A percentile compares a stretch with the other conserved stretches of the same genome.
phyloP scores from a whole-genome alignment of 2,888 invertebrate genomes.

The Archips xylosteana region DNA sequence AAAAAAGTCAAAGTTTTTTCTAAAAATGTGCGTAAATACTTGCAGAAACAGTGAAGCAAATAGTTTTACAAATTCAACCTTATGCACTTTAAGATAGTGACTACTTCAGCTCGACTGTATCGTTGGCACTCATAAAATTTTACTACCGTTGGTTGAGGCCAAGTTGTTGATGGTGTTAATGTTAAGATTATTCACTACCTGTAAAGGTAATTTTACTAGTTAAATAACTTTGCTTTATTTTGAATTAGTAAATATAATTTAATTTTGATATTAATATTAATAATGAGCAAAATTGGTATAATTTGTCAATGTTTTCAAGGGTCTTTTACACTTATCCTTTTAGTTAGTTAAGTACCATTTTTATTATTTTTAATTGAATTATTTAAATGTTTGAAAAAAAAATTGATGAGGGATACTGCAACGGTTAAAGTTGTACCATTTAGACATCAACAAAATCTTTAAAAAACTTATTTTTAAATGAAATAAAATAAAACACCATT shows the following conservation, averaged over 20 bases:
- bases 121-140: conserved; percentile 38
- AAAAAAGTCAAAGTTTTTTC: neutral
- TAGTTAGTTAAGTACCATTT: too few species aligned
- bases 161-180: conserved; percentile 29
- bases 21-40: conserved; percentile 11
- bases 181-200: conserved; percentile 22
- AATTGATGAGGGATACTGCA: too few species aligned
- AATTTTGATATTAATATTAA: neutral
- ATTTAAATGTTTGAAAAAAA: too few species aligned
- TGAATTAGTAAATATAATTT: neutral
- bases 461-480: too few species aligned
- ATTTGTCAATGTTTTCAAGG: too few species aligned
- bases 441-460: too few species aligned
- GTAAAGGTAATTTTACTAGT: conserved; percentile 15
- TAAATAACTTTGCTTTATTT: neutral
- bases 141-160: conserved; percentile 22
- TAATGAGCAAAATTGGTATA: too few species aligned
- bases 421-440: too few species aligned
- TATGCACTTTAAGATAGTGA: neutral
- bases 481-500: too few species aligned
- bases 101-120: conserved; percentile 7
- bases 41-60: conserved; percentile 2
- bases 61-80: conserved; percentile 9
- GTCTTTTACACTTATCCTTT: too few species aligned
- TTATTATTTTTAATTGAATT: too few species aligned